Evolutionary conservation across 2,888 invertebrate genomes (phyloP), one percentile per base, ranked within the genome.

Genomic region (Vannuccia rotundouncinata): DNA sequence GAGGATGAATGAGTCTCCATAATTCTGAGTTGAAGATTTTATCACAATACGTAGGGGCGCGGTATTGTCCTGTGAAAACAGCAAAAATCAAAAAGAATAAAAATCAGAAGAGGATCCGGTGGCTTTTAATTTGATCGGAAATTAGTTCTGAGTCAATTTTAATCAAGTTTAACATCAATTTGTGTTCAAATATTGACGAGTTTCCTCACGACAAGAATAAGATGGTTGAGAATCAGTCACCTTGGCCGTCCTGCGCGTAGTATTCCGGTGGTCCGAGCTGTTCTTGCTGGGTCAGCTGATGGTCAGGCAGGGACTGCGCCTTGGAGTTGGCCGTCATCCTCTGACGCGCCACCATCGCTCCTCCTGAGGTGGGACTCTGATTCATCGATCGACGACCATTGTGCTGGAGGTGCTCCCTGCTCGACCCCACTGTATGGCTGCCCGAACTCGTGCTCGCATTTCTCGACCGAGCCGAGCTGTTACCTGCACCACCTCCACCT

Each of bases 361-460:
- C 30, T 5, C 75, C 30, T 2, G n/a, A 2, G 2, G 75, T 29
- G 2, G 75, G 75, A 75, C 75, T 75, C 1, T 75, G 75, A 22
- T 29, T 75, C 30, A 75, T 31, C 2, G 75, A 75, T 1, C 75
- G 75, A 10, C 29, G 30, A 13, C 66, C 66, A 22, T 2, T 27
- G 75, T 29, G 10, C 17, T 29, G 10, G 10, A 75, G n/a, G 10
- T 75, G 75, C 31, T 75, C 75, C 31, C 75, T 2, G 22, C 75
- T 75, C 1, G 75, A 75, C 2, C 30, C 75, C 29, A 75, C 31
- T 1, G 75, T 75, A 22, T 75, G 75, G 28, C 66, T 74, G 22
- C 60, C 79, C 10, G 79, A 79, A 29, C 79, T 79, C 1, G 79
- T 79, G 73, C 79, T 79, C 2, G 59, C 79, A 59, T 45, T 79